Evolutionary conservation across 2,888 invertebrate species (phyloP).

Genomic region (Crossocerus cetratus): DNA sequence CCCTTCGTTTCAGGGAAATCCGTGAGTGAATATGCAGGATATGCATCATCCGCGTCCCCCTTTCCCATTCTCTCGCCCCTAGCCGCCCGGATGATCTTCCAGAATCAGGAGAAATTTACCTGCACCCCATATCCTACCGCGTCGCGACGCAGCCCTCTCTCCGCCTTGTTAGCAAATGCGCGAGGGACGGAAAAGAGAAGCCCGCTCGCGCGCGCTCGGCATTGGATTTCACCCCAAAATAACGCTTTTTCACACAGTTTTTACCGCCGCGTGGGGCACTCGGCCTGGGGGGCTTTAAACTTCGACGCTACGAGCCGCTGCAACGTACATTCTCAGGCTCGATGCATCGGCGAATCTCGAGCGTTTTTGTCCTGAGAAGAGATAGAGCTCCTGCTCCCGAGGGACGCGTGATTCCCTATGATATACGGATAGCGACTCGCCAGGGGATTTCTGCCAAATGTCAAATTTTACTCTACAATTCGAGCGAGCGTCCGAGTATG

Average conservation of each 20-base stretch:
- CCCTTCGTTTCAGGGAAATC: slow-evolving; percentile 65
- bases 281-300: neutral
- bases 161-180: slow-evolving; percentile 21
- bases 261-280: slow-evolving; percentile 54
- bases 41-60: slow-evolving; percentile 63
- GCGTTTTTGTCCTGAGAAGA: slow-evolving; percentile 14
- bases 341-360: neutral
- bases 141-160: slow-evolving; percentile 20
- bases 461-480: no score
- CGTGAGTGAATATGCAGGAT: slow-evolving; percentile 75
- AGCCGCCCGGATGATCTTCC: slow-evolving; percentile 66
- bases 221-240: slow-evolving; percentile 75
- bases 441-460: no score
- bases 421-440: no score
- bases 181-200: slow-evolving; percentile 56
- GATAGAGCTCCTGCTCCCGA: neutral
- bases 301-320: slow-evolving; percentile 1
- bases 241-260: slow-evolving; percentile 77
- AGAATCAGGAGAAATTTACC: slow-evolving; percentile 75
- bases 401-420: no score
- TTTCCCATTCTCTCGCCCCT: slow-evolving; percentile 49
- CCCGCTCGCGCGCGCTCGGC: slow-evolving; percentile 61
- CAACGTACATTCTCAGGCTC: slow-evolving; percentile 65
- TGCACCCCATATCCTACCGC: slow-evolving; percentile 65
- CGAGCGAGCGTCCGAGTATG: no score